Evolutionary conservation across 2,888 invertebrate species (phyloP), one percentile per base, ranked within the genome.

Genomic region (Lasioglossum figueresi): DNA sequence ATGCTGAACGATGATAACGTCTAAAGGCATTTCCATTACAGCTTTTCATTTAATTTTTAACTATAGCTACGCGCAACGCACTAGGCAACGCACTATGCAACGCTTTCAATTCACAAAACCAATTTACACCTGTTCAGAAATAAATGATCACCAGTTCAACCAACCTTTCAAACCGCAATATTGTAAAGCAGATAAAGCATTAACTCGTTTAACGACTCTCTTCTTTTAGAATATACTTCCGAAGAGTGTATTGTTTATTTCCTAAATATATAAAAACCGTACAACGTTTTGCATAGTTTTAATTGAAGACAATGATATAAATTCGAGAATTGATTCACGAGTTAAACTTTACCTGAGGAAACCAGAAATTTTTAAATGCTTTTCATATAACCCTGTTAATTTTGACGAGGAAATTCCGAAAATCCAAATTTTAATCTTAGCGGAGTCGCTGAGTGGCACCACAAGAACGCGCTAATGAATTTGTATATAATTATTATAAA

Each of bases 1-100:
- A 89, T 89, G 83, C 83, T n/a, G 59, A 37, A 76, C n/a, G 10
- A 10, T 84, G 88, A 91, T 90, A 89, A 86, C 80, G 79, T 76
- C 80, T 76, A 82, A 84, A 88, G 85, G 87, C 85, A 87, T 82
- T 84, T 76, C 56, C 78, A 81, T 74, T 75, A 78, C 14, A 68
- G 68, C 59, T 37, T 73, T 14, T 8, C 37, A 68, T 68, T 19
- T 34, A 45, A 72, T 45, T 71, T 27, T 37, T n/a, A n/a, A 71
- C 27, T 6, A 1, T n/a, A n/a, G 37, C 37, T n/a, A 27, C 31
- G 63, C 0, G 63, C 31, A 2, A 2, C 31, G 31, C 31, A 31
- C 31, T 14, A 14, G 8, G 6, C 31, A 31, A 63, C 31, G 31
- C 31, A 31, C 31, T 14, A 14, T 19, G 6, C 31, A 31, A 63